These are phyloP conservation scores for Clarias laeviceps DNA, from an alignment of 2,797 vertebrate species.

Conservation along the genomic window DNA sequence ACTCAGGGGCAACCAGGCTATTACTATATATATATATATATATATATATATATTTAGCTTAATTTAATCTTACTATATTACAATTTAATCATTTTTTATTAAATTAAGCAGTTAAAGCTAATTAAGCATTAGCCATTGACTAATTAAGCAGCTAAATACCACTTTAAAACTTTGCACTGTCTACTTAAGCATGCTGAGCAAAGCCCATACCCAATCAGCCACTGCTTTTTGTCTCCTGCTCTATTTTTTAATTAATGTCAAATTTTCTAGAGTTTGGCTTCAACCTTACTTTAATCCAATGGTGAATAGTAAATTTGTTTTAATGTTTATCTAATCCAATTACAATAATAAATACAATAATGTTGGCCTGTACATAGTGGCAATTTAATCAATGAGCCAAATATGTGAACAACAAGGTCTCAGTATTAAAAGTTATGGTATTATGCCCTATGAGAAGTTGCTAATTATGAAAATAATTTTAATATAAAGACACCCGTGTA, in stretches of 20 bases:
- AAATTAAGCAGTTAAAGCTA: not conserved
- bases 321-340: too few species aligned
- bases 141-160: not conserved
- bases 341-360: too few species aligned
- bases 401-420: not conserved
- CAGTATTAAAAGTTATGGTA: not conserved
- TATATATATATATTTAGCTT: too few species aligned
- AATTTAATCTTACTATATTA: not conserved
- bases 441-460: not conserved
- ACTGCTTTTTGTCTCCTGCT: not conserved
- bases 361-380: too few species aligned
- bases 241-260: not conserved
- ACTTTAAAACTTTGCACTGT: not conserved
- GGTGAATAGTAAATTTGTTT: not conserved
- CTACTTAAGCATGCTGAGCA: not conserved
- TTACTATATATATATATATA: not conserved
- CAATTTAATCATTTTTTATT: not conserved
- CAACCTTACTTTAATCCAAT: not conserved
- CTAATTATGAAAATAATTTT: not conserved
- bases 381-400: too few species aligned
- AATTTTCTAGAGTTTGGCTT: not conserved
- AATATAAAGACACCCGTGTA: not conserved
- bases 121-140: too few species aligned
- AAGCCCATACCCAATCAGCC: not conserved
- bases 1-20: not conserved